Base-by-base conservation (phyloP, 2,888 invertebrate genomes). In the Entomobrya multifasciata region DNA sequence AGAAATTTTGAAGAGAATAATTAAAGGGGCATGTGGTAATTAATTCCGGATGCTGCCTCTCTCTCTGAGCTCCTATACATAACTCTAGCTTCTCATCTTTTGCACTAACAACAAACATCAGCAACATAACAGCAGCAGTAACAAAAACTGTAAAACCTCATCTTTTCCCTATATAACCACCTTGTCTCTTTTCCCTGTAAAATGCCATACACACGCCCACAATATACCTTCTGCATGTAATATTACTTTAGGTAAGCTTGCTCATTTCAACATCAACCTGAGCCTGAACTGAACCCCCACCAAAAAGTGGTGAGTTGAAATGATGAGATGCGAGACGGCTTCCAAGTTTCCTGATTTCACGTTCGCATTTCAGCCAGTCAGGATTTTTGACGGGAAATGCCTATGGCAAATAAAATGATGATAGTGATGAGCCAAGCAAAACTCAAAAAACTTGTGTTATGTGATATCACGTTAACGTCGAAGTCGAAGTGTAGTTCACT, bases 11-110 rank as follows among this genome's bases (percentile, higher is more conserved):
- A 47, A 82, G 81, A 81, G 81, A 81, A 81, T 81, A 81, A 81
- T 81, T 81, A 81, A 81, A 74, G 74, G 74, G 82, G 82, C 82
- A 82, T 62, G 74, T 62, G 82, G 82, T 82, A 82, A 82, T 82
- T 82, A 82, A 82, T 82, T 82, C 82, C 82, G 82, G 74, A 82
- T 82, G 82, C 82, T 82, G 82, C 81, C 52, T 72, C 44, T 5
- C 52, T 72, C 70, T 70, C 25, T 70, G 70, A 6, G 36, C 36
- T 36, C 5, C 36, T 36, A 36, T 36, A n/a, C n/a, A n/a, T n/a
- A n/a, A n/a, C n/a, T 36, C 8, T 36, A 36, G 36, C 76, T 76
- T n/a, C n/a, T n/a, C n/a, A n/a, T n/a, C n/a, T n/a, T n/a, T 30
- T 30, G 36, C 15, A 57, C 57, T 57, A 76, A 22, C 52, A 67